Evolutionary conservation across 30 jellyfish, hydroid and myxozoan genomes (phyloP).

Genomic region (Calvadosia cruxmelitensis): DNA sequence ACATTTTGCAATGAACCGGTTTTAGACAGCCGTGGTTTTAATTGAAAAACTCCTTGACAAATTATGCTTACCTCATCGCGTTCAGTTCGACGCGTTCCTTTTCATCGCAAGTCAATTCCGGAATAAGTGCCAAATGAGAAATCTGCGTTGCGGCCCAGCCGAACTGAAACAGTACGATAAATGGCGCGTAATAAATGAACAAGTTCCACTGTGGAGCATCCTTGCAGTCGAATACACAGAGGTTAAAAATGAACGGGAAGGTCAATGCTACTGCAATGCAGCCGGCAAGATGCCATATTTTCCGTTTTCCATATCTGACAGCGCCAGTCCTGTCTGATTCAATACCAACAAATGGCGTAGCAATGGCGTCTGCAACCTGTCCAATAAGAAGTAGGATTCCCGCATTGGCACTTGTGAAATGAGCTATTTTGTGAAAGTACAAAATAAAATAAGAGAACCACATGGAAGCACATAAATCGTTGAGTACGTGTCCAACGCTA

Average conservation of each 20-base stretch:
- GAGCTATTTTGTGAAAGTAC: slow-evolving; percentile 68
- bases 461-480: slow-evolving; percentile 90
- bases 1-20: too few relatives aligned
- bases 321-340: slow-evolving; percentile 54
- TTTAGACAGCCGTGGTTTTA: too few relatives aligned
- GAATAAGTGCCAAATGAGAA: slow-evolving; percentile 75
- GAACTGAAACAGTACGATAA: slow-evolving; percentile 64
- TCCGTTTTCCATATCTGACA: slow-evolving; percentile 63
- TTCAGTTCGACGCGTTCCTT: slow-evolving; percentile 57
- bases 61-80: slow-evolving; percentile 54
- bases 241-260: slow-evolving; percentile 68
- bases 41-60: too few relatives aligned
- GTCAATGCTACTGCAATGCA: slow-evolving; percentile 56
- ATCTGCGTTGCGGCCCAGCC: slow-evolving; percentile 98
- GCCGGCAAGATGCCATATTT: slow-evolving; percentile 81
- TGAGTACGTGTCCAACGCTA: slow-evolving; percentile 90
- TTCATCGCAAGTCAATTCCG: slow-evolving; percentile 58
- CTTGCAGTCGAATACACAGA: slow-evolving; percentile 46
- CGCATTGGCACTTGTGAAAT: slow-evolving; percentile 38
- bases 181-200: slow-evolving; percentile 65
- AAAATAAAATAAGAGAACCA: slow-evolving; percentile 85
- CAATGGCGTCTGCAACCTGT: slow-evolving; percentile 85
- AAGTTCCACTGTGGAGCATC: slow-evolving; percentile 51
- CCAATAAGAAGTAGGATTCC: slow-evolving; percentile 70
- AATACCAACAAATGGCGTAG: slow-evolving; percentile 79